phyloP scores from a whole-genome alignment of 1,140 invertebrate genomes.

The Limonius californicus region DNA sequence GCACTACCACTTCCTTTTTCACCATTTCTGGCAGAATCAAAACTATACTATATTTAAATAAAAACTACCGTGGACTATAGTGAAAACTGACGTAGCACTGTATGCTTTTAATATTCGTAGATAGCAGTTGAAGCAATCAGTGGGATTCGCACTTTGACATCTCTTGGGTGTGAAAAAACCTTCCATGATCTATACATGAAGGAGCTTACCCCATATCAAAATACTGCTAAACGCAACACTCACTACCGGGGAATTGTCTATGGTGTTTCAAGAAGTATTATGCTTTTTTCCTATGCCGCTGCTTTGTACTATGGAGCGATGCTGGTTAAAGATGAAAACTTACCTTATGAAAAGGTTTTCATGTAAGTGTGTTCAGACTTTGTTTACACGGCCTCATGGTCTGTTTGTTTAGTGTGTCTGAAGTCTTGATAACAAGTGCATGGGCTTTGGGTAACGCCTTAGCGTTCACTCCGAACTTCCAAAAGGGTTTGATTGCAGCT shows the following conservation, averaged over 20 bases:
- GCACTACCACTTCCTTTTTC: no score
- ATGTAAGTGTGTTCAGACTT: constrained; percentile 55
- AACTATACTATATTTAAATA: no score
- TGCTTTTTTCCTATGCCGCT: constrained; percentile 73
- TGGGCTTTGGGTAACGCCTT: constrained; percentile 83
- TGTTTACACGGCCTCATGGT: not conserved
- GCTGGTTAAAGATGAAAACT: constrained; percentile 60
- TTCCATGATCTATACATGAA: constrained; percentile 59
- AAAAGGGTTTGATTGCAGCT: constrained; percentile 78
- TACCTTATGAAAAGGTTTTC: constrained; percentile 69
- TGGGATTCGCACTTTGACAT: constrained; percentile 71
- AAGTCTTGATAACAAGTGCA: constrained; percentile 63
- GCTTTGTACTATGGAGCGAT: constrained; percentile 75
- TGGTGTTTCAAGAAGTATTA: constrained; percentile 70
- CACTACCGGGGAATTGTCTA: constrained; percentile 70
- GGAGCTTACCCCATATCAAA: constrained; percentile 49
- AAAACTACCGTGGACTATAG: no score
- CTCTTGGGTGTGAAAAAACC: constrained; percentile 61
- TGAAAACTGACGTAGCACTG: no score
- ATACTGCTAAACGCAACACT: constrained; percentile 54
- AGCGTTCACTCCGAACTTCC: constrained; percentile 85
- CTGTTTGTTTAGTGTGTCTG: constrained; percentile 65
- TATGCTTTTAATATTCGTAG: no score
- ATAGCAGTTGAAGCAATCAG: constrained; percentile 69
- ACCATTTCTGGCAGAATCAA: no score